Base-by-base conservation (phyloP, 37 sponge, comb jelly and placozoan species). In the Chondrilla cf. caribensis region DNA sequence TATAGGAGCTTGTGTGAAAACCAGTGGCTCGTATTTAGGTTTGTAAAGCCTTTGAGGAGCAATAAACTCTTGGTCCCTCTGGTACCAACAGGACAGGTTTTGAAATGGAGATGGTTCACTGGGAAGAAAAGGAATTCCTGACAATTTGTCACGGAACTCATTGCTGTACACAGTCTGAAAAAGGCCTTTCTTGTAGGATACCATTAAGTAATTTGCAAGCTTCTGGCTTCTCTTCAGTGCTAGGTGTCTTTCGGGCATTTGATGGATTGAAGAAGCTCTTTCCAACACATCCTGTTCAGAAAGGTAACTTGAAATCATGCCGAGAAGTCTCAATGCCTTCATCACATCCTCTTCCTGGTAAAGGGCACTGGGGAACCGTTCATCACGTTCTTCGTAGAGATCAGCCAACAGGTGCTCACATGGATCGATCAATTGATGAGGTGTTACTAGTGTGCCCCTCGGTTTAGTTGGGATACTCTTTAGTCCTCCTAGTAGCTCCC, bases 401-500 rank as follows among this genome's bases (percentile, higher is more conserved):
- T 1, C 15, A 44, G 84, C 78, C 60, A 86, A 39, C 8, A 40
- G 60, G 37, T 72, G 43, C 18, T 75, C 24, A n/a, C 28, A 21
- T 65, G 80, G 54, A 58, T 83, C 62, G 51, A 82, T 54, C n/a
- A 91, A 40, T 29, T 32, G 0, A 7, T 78, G 60, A 54, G 17
- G 78, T 18, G 26, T 55, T 8, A 90, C 41, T 0, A 40, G 38
- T 37, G 6, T 42, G 11, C 88, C 82, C 79, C 87, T 60, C 8
- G 91, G 85, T 25, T 44, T 31, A 29, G 85, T 86, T 43, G 88
- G 88, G 32, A 91, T 76, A 70, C 82, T 85, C 0, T 59, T 31
- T 19, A 5, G 22, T 18, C 58, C 32, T 26, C 39, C 55, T 25
- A 90, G 51, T 3, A 79, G 73, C 19, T 67, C 7, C 9, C 58